phyloP scores from a whole-genome alignment of 2,113 vertebrate genomes.

The Callospermophilus lateralis region DNA sequence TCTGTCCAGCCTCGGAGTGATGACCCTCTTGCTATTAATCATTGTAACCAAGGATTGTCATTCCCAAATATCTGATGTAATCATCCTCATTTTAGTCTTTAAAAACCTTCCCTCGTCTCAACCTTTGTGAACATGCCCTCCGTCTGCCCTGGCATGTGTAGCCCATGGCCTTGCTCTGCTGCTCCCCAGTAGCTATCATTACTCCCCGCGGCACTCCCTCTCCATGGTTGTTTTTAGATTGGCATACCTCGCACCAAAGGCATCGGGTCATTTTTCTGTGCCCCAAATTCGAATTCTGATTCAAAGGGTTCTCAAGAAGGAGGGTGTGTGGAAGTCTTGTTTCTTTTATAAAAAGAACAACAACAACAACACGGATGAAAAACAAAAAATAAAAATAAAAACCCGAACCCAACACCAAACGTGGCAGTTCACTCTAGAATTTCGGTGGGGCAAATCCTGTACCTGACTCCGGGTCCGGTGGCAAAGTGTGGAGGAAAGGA shows the following conservation, averaged over 20 bases:
- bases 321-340: not conserved
- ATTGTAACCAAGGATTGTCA: no score
- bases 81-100: not conserved
- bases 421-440: not conserved
- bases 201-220: no score
- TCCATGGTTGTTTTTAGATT: not conserved
- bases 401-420: not conserved
- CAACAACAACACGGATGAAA: not conserved
- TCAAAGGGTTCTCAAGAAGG: not conserved
- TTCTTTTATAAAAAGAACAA: not conserved
- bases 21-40: no score
- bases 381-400: not conserved
- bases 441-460: not conserved
- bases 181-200: no score
- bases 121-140: no score
- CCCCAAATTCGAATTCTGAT: not conserved
- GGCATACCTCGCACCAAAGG: not conserved
- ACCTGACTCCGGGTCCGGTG: no score
- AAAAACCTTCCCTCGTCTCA: not conserved
- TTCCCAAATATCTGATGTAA: no score
- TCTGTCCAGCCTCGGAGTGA: no score
- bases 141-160: no score
- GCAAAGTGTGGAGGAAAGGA: not conserved
- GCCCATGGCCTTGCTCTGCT: no score
- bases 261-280: not conserved